Conservation (phyloP, 1,140 invertebrate genomes). For the Drosophila guanche region DNA sequence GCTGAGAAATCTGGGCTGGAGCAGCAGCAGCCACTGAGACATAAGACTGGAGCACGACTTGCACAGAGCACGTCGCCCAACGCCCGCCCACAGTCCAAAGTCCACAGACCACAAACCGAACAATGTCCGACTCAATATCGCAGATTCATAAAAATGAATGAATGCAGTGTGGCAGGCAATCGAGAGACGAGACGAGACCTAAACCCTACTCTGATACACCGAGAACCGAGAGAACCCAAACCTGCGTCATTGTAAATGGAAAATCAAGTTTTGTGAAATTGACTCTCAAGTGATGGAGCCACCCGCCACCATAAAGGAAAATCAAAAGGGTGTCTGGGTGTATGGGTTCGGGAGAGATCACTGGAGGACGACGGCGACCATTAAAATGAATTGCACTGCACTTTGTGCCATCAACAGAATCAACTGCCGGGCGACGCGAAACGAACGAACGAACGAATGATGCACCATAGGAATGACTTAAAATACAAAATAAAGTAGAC, state of each 20-base stretch:
- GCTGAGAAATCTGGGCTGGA: conserved; percentile 6
- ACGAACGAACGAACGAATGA: conserved; percentile 66
- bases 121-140: conserved; percentile 76
- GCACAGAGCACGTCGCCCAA: conserved; percentile 44
- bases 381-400: conserved; percentile 83
- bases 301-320: too few relatives aligned
- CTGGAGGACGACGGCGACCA: conserved; percentile 53
- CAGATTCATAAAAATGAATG: conserved; percentile 79
- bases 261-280: conserved; percentile 82
- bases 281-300: conserved; percentile 78
- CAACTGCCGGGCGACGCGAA: conserved; percentile 58
- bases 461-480: conserved; percentile 76
- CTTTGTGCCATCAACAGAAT: conserved; percentile 83
- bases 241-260: conserved; percentile 66
- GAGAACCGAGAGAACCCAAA: background rate
- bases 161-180: conserved; percentile 53
- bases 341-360: background rate
- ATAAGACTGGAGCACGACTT: conserved; percentile 33
- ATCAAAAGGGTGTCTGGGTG: background rate
- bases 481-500: conserved; percentile 79
- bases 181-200: conserved; percentile 18
- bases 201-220: conserved; percentile 54
- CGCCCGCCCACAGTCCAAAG: conserved; percentile 5
- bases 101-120: conserved; percentile 64
- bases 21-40: conserved; percentile 38